Base-by-base conservation (phyloP, 2,888 invertebrate genomes). In the Eucera pruinosa region DNA sequence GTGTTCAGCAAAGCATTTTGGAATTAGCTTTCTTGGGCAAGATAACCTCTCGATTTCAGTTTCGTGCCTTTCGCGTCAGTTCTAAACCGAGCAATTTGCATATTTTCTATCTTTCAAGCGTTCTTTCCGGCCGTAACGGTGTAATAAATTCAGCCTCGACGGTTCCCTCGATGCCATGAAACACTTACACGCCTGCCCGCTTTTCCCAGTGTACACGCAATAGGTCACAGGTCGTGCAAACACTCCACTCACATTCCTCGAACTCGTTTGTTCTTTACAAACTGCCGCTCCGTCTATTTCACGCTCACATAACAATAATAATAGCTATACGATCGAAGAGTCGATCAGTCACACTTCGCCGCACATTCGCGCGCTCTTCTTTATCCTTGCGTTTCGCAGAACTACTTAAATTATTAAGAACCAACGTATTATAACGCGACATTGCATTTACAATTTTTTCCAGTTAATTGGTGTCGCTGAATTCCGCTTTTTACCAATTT, bases 91-190 rank as follows among this genome's bases (percentile, higher is more conserved):
- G 23, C 18, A 18, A 55, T 65, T 55, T 65, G 33, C 55, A 55
- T 65, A 65, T 55, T 55, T 33, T 45, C 65, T 45, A 65, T 55
- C 65, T 55, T 55, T 45, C 43, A 7, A 18, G n/a, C 55, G 13
- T 55, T 41, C 55, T 55, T 45, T 65, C 33, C 45, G 4, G 23
- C 13, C 39, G 45, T 55, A 55, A 65, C 55, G n/a, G 55, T 6
- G 30, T 13, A 45, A 65, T 65, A 65, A 65, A 65, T 65, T 55
- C 45, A 25, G n/a, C 25, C 65, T 55, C 45, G 45, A 45, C 65
- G 18, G 55, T 43, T 54, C 30, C 54, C 30, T 18, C 54, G 54
- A 65, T 65, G 43, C 54, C n/a, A 9, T 18, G 43, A 43, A 65
- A 65, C 64, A 23, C 64, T 65, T 65, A 54, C 54, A 43, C 54